These are phyloP conservation scores for Diadromus collaris DNA, from an alignment of 2,888 invertebrate species.

Conservation along the genomic window DNA sequence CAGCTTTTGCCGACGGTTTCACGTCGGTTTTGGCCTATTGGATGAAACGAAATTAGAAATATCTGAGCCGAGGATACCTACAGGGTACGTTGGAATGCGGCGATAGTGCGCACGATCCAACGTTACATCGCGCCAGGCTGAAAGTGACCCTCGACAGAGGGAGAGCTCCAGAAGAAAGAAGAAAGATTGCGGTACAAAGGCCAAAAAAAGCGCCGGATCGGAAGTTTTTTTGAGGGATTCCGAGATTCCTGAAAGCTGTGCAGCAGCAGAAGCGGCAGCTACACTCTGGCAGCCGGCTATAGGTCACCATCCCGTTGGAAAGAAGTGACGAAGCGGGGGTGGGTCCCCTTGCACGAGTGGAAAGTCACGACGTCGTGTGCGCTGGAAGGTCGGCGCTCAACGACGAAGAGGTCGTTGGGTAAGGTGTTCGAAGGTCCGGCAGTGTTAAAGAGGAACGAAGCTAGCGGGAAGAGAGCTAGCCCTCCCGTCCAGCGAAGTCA, in stretches of 20 bases:
- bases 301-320: conserved; percentile 3
- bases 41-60: conserved; percentile 40
- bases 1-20: not conserved
- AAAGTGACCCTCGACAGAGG: not conserved
- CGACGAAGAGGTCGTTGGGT: conserved; percentile 9
- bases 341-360: not conserved
- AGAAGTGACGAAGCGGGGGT: conserved; percentile 14
- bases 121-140: not conserved
- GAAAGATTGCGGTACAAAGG: conserved; percentile 39
- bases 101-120: conserved; percentile 9
- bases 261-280: conserved; percentile 10
- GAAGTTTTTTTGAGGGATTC: conserved; percentile 30
- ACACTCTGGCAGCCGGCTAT: not conserved
- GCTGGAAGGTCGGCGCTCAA: not conserved
- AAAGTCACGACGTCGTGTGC: conserved; percentile 1
- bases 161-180: not conserved
- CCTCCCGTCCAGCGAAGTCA: not conserved
- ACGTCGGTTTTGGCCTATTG: not conserved
- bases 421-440: conserved; percentile 16
- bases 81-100: conserved; percentile 19
- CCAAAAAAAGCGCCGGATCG: conserved; percentile 14
- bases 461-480: not conserved
- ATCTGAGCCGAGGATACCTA: not conserved
- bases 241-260: conserved; percentile 35
- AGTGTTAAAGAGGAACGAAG: conserved; percentile 5